These are phyloP conservation scores for Lycodopsis pacificus DNA, from an alignment of 2,797 vertebrate species.

Conservation along the genomic window DNA sequence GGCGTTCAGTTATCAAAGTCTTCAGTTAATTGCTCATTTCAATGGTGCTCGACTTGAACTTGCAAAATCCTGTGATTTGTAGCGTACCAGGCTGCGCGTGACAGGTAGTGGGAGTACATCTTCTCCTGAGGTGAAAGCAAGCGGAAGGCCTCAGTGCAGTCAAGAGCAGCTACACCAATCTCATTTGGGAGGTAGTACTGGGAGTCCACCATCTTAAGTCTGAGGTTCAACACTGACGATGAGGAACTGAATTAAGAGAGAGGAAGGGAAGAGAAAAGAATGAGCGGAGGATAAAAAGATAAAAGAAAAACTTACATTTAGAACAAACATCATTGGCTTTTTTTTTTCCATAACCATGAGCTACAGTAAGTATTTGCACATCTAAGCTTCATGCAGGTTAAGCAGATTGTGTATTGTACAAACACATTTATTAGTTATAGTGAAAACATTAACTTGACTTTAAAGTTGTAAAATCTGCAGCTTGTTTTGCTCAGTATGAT, in stretches of 20 bases:
- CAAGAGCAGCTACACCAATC: slow-evolving; percentile 88
- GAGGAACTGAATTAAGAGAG: slow-evolving; percentile 35
- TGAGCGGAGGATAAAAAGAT: neutral
- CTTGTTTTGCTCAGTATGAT: neutral
- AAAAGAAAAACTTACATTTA: neutral
- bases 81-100: slow-evolving; percentile 89
- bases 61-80: neutral
- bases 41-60: neutral
- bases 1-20: neutral
- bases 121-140: slow-evolving; percentile 90
- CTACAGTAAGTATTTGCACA: slow-evolving; percentile 5
- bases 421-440: neutral
- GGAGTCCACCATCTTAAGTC: slow-evolving; percentile 88
- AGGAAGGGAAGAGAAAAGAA: neutral
- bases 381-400: neutral
- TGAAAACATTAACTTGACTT: neutral
- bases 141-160: slow-evolving; percentile 90
- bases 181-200: slow-evolving; percentile 94
- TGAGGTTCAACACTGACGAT: slow-evolving; percentile 30
- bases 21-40: neutral
- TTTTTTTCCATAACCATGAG: neutral
- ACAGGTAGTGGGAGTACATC: slow-evolving; percentile 91
- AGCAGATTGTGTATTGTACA: neutral
- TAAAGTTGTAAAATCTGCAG: neutral
- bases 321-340: neutral